A percentile compares a stretch with the other conserved stretches of the same genome.
Conservation (phyloP, 1,140 invertebrate genomes). For the Caenorhabditis briggsae region DNA sequence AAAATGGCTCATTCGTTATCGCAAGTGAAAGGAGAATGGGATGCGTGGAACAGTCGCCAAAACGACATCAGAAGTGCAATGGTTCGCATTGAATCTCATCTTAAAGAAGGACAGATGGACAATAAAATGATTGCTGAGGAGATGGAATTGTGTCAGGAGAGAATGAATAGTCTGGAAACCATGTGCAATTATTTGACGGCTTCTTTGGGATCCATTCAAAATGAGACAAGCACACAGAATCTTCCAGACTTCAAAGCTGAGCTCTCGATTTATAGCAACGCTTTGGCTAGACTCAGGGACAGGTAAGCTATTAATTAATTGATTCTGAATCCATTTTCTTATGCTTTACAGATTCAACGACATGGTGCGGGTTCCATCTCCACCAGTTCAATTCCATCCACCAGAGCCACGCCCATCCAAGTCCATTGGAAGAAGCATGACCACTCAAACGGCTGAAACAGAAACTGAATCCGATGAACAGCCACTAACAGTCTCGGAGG, state of each 20-base stretch:
- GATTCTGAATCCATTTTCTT: not conserved
- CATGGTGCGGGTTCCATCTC: constrained; percentile 55
- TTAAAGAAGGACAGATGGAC: constrained; percentile 57
- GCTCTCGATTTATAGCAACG: constrained; percentile 61
- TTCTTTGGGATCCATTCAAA: constrained; percentile 53
- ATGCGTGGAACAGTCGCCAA: constrained; percentile 38
- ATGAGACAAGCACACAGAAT: constrained; percentile 40
- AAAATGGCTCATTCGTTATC: constrained; percentile 39
- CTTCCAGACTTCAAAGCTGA: constrained; percentile 66
- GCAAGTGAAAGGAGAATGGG: constrained; percentile 58
- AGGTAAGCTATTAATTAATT: constrained; percentile 37
- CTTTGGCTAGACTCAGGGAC: constrained; percentile 60
- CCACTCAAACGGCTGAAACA: constrained; percentile 48
- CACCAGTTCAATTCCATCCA: constrained; percentile 52
- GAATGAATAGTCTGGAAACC: constrained; percentile 67
- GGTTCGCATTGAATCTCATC: constrained; percentile 36
- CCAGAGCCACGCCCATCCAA: constrained; percentile 38
- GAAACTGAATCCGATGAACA: not conserved
- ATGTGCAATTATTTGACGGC: constrained; percentile 68
- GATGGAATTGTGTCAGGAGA: constrained; percentile 64
- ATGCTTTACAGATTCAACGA: constrained; percentile 57
- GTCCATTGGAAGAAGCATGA: constrained; percentile 4
- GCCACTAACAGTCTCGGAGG: constrained; percentile 14
- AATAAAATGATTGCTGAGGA: constrained; percentile 51
- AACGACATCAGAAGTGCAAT: constrained; percentile 56